Evolutionary conservation across 2,797 vertebrate species (phyloP).

Genomic region (Phoeniculus purpureus): DNA sequence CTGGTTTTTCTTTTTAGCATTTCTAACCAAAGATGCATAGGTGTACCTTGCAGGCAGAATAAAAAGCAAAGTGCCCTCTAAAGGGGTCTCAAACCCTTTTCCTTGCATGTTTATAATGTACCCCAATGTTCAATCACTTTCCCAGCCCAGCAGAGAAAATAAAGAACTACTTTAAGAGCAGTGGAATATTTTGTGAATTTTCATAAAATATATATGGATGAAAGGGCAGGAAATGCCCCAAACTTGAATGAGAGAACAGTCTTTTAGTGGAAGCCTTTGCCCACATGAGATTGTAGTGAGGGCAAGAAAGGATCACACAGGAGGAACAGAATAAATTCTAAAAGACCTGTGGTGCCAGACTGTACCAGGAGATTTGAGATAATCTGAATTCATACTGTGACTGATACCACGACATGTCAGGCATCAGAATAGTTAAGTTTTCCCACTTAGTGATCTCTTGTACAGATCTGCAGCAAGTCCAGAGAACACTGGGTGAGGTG

Average conservation of each 20-base stretch:
- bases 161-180: not conserved
- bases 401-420: not conserved
- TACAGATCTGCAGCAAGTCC: not conserved
- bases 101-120: conserved; percentile 17
- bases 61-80: conserved; percentile 43
- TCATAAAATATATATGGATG: not conserved
- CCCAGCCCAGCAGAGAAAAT: not conserved
- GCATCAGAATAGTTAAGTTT: not conserved
- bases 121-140: conserved; percentile 16
- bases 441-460: not conserved
- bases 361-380: not conserved
- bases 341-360: not conserved
- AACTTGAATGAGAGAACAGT: not conserved
- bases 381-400: not conserved
- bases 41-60: conserved; percentile 56
- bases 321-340: not conserved
- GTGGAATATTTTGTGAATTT: conserved; percentile 23
- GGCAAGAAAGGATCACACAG: not conserved
- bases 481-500: fast-evolving
- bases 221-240: not conserved
- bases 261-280: not conserved
- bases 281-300: not conserved
- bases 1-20: conserved; percentile 69
- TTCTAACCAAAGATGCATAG: conserved; percentile 64
- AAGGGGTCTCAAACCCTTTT: conserved; percentile 41